A percentile compares a stretch with the other conserved stretches of the same genome.
Conservation (phyloP, 2,113 vertebrate genomes). For the Sorex araneus region DNA sequence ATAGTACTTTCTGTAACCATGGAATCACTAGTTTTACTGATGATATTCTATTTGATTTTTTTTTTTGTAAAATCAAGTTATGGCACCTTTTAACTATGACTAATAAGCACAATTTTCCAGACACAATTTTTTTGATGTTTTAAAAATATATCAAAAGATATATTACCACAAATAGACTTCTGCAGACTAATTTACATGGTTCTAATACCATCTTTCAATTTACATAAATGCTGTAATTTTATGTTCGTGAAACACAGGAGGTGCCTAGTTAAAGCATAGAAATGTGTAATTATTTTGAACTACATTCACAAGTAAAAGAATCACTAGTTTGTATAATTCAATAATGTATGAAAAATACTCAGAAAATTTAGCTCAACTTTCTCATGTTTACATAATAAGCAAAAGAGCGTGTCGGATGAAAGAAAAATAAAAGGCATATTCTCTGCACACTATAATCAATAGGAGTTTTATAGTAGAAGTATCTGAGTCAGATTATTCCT, state of each 20-base stretch:
- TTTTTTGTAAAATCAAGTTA: constrained; percentile 47
- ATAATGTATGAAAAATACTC: background rate
- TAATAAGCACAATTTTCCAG: background rate
- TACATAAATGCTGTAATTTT: constrained; percentile 23
- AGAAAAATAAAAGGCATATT: constrained; percentile 26
- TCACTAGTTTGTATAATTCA: background rate
- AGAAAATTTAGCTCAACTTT: constrained; percentile 19
- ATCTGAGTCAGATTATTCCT: background rate
- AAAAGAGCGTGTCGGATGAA: background rate
- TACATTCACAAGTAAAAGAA: background rate
- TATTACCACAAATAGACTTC: background rate
- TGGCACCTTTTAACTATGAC: background rate
- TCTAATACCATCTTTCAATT: constrained; percentile 16
- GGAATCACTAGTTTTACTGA: background rate
- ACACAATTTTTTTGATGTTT: background rate
- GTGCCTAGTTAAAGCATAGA: background rate
- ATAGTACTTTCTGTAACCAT: background rate
- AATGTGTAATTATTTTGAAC: constrained; percentile 3
- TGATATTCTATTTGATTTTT: background rate
- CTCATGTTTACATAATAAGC: background rate
- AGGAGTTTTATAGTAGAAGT: background rate
- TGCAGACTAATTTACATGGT: background rate
- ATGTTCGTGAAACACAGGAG: background rate
- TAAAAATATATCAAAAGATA: background rate
- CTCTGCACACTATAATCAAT: constrained; percentile 26